Evolutionary conservation across 2,888 invertebrate genomes (phyloP).

Genomic region (Pardosa pseudoannulata): DNA sequence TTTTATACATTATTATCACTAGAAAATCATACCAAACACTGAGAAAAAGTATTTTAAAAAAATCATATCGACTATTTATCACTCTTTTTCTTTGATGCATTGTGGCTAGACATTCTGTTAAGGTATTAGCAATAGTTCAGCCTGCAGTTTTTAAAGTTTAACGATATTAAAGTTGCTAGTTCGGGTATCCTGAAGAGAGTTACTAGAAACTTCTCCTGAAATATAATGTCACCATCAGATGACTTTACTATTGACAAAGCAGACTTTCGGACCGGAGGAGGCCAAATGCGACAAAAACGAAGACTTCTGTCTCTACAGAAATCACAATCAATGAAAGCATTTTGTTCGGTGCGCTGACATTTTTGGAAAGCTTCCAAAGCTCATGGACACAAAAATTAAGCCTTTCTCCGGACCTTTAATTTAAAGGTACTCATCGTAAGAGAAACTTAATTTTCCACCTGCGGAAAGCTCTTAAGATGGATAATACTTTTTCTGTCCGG

Average conservation of each 20-base stretch:
- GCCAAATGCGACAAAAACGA: constrained; percentile 26
- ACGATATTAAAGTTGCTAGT: background rate
- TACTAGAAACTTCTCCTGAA: background rate
- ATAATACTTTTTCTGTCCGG: background rate
- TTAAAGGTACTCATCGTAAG: background rate
- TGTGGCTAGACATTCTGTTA: too few relatives aligned
- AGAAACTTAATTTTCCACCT: background rate
- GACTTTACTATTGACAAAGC: constrained; percentile 20
- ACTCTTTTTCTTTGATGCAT: too few relatives aligned
- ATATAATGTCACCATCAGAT: constrained; percentile 3
- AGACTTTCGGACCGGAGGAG: constrained; percentile 2
- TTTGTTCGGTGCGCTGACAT: constrained; percentile 52
- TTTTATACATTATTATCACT: too few relatives aligned
- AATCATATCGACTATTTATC: too few relatives aligned
- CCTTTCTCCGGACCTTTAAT: background rate
- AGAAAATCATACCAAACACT: too few relatives aligned
- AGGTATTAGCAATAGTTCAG: background rate
- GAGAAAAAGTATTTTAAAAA: too few relatives aligned
- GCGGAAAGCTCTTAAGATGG: background rate
- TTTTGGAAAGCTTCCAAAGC: constrained; percentile 53
- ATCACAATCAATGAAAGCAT: constrained; percentile 55
- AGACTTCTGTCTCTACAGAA: background rate
- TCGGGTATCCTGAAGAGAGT: background rate
- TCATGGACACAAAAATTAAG: constrained; percentile 31
- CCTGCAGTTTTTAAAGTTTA: background rate